These are phyloP conservation scores for Drosophila hydei DNA, from an alignment of 1,140 invertebrate genomes.

Conservation along the genomic window DNA sequence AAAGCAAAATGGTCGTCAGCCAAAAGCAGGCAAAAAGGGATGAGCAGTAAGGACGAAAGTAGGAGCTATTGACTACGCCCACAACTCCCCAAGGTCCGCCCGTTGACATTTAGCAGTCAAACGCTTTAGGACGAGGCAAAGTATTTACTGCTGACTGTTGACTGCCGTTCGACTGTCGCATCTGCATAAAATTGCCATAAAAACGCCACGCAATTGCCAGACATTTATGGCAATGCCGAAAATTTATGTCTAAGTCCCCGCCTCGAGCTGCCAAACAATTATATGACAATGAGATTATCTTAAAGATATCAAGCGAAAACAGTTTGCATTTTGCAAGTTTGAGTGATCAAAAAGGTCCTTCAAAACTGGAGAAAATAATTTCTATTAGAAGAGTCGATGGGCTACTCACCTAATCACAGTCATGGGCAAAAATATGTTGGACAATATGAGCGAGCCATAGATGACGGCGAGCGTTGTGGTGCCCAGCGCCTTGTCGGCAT, in stretches of 20 bases:
- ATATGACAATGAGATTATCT: slow-evolving; percentile 23
- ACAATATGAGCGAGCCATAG: slow-evolving; percentile 94
- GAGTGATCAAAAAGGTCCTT: too few relatives aligned
- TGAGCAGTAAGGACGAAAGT: not conserved
- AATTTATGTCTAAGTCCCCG: slow-evolving; percentile 46
- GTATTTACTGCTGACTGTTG: slow-evolving; percentile 10
- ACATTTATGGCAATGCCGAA: slow-evolving; percentile 45
- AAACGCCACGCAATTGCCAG: slow-evolving; percentile 84
- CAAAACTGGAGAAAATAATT: too few relatives aligned
- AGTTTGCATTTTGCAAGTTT: not conserved
- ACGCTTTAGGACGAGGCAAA: slow-evolving; percentile 30
- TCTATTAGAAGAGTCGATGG: too few relatives aligned
- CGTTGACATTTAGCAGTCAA: slow-evolving; percentile 74
- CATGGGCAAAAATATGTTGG: slow-evolving; percentile 94
- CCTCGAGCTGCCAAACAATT: slow-evolving; percentile 23
- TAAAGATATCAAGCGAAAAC: not conserved
- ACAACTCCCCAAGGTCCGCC: slow-evolving; percentile 53
- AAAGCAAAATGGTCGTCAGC: slow-evolving; percentile 20
- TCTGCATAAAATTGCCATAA: slow-evolving; percentile 75
- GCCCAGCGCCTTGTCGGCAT: slow-evolving; percentile 92
- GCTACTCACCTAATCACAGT: slow-evolving; percentile 79
- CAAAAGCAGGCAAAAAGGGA: slow-evolving; percentile 5
- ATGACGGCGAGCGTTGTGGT: slow-evolving; percentile 93
- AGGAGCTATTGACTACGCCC: not conserved
- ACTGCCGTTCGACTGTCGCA: slow-evolving; percentile 61